Conservation (phyloP, 2,113 vertebrate species). For the Rutilus rutilus region DNA sequence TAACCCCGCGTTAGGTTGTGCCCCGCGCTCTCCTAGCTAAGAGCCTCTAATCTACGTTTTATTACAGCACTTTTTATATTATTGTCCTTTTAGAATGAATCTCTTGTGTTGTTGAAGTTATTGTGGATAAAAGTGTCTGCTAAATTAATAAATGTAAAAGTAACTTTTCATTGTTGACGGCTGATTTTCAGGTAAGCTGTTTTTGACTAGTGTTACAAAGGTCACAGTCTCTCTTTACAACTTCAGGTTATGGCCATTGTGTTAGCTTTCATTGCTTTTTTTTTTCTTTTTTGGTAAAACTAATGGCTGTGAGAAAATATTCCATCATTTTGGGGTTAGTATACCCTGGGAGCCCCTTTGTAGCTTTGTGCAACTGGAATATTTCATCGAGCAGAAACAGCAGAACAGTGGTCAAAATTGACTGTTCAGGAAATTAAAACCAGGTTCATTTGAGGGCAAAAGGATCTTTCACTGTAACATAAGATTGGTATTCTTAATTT, state of each 20-base stretch:
- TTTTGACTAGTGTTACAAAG: constrained; percentile 16
- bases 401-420: constrained; percentile 37
- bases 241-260: constrained; percentile 19
- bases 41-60: not conserved
- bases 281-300: not conserved
- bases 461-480: constrained; percentile 25
- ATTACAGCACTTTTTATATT: constrained; percentile 6
- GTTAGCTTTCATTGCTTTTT: constrained; percentile 36
- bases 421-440: constrained; percentile 35
- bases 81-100: not conserved
- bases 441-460: constrained; percentile 35
- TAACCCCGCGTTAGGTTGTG: no score
- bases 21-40: not conserved
- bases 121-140: not conserved
- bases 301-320: constrained; percentile 49
- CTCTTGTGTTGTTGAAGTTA: not conserved
- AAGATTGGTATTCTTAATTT: constrained; percentile 13
- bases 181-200: not conserved
- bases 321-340: constrained; percentile 44
- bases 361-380: constrained; percentile 15
- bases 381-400: constrained; percentile 45
- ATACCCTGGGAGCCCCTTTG: constrained; percentile 38
- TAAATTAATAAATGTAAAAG: not conserved
- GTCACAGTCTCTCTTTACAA: constrained; percentile 22
- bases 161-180: not conserved